phyloP scores from a whole-genome alignment of 2,888 invertebrate species.

The Lissocephala sabroskyi region DNA sequence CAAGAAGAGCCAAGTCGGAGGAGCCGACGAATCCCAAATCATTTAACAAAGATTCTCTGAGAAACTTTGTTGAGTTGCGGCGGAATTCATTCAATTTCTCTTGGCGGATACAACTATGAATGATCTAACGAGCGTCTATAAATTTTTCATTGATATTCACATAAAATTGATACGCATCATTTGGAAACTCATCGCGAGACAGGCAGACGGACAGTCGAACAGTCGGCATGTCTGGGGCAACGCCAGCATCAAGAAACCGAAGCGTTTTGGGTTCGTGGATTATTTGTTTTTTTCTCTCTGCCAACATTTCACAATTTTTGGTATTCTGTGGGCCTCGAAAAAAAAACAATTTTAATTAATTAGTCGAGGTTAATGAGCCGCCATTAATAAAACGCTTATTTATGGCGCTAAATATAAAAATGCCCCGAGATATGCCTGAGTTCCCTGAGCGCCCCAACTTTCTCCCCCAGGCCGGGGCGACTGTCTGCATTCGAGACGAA shows the following conservation, averaged over 20 bases:
- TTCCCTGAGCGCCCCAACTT: constrained; percentile 32
- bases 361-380: constrained; percentile 56
- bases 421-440: constrained; percentile 7
- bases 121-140: constrained; percentile 50
- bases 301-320: no score
- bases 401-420: constrained; percentile 47
- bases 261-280: constrained; percentile 8
- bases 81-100: no score
- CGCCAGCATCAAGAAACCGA: no score
- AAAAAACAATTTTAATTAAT: constrained; percentile 52
- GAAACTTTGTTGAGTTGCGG: no score
- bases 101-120: no score
- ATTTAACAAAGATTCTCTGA: no score
- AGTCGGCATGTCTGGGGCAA: no score
- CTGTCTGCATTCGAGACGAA: background rate
- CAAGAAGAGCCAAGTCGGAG: no score
- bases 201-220: background rate
- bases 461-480: constrained; percentile 20
- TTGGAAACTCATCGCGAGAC: constrained; percentile 53
- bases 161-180: constrained; percentile 54
- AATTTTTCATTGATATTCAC: constrained; percentile 43
- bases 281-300: constrained; percentile 7
- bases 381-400: constrained; percentile 58
- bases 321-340: no score
- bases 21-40: no score